Conservation (phyloP, 2,797 vertebrate species). For the Xiphophorus birchmanni region DNA sequence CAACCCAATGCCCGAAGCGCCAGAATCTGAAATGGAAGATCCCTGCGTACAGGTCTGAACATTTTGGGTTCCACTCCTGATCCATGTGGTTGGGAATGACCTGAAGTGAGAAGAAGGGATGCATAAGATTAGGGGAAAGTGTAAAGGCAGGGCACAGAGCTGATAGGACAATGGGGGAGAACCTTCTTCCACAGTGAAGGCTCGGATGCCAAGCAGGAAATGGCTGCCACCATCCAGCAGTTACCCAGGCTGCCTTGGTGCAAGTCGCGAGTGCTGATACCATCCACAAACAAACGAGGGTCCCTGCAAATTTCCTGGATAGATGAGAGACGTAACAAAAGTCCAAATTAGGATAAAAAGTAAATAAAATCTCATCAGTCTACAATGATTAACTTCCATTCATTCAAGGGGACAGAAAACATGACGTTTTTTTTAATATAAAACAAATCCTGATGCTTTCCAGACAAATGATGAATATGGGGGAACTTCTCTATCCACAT, state of each 20-base stretch:
- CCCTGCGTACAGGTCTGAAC: constrained; percentile 74
- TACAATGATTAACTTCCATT: background rate
- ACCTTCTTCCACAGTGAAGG: constrained; percentile 84
- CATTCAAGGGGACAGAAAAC: background rate
- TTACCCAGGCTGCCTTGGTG: constrained; percentile 89
- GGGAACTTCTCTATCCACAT: background rate
- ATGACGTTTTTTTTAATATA: background rate
- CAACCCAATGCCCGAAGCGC: constrained; percentile 83
- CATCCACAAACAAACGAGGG: constrained; percentile 86
- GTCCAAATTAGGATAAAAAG: accelerated
- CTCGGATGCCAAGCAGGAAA: constrained; percentile 84
- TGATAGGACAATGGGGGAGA: background rate
- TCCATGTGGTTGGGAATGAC: constrained; percentile 84
- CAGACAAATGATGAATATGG: background rate
- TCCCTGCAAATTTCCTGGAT: constrained; percentile 83
- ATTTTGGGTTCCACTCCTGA: constrained; percentile 86
- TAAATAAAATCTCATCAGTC: background rate
- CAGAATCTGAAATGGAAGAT: constrained; percentile 89
- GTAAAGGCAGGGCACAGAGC: background rate
- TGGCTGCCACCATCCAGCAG: constrained; percentile 90
- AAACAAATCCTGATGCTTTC: background rate
- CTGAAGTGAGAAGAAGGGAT: constrained; percentile 50
- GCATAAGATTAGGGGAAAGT: background rate
- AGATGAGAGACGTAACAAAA: background rate
- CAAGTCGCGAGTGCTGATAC: constrained; percentile 87